Evolutionary conservation across 2,888 invertebrate species (phyloP), one percentile per base, ranked within the genome.

Genomic region (Merodon equestris): DNA sequence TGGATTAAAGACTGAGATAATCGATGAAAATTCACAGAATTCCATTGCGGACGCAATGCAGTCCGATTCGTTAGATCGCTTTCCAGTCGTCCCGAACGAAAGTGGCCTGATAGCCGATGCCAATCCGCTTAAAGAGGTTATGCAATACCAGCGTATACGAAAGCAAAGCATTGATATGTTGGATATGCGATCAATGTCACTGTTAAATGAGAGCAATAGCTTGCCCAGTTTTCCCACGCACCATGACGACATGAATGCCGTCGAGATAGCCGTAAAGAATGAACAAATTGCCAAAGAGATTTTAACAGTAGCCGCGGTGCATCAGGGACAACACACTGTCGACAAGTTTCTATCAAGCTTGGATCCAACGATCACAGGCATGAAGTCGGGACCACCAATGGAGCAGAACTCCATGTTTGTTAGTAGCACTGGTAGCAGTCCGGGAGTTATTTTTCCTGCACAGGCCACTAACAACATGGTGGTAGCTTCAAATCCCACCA

Each of bases 21-120:
- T 93, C 42, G 95, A 95, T 86, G 95, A 95, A 79, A 92, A 91
- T 82, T 94, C 94, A 84, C 93, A 94, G 86, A 86, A 85, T 70
- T 86, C 88, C 2, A 61, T 86, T 5, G 84, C 83, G 1, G 86
- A 87, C 0, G 71, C 85, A 85, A 83, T 86, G 18, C 85, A 85
- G 48, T 84, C 86, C 1, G 75, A 79, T 15, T 83, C 90, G 1
- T 84, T 90, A 61, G 90, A 90, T 70, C 57, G 89, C 86, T 84
- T 82, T 44, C 67, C 82, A 7, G 67, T 66, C 4, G 77, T 83
- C 0, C 87, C 63, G 1, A 53, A 44, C 14, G 68, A 88, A 71
- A 90, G 89, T n/a, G 88, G 86, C 74, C 87, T 89, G 19, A 86
- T 89, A 83, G 86, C 88, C 5, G 72, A 76, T 14, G 48, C 63